Evolutionary conservation across 2,888 invertebrate genomes (phyloP).

Genomic region (Drosophila aldrichi): DNA sequence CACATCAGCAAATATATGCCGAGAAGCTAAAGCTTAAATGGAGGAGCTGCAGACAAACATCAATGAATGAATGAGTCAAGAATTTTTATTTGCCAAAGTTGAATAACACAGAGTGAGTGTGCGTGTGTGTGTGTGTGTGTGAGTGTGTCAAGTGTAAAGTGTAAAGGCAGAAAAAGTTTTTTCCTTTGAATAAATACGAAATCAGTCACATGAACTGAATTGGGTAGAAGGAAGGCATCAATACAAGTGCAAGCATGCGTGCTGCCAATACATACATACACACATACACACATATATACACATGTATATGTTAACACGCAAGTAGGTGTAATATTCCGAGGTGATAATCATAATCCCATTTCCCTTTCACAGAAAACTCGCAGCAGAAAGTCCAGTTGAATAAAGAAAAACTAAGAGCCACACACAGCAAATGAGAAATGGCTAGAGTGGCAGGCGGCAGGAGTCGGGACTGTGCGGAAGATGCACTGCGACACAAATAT

Average conservation of each 20-base stretch:
- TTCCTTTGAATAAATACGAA: conserved; percentile 72
- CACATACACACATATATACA: background rate
- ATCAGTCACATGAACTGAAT: conserved; percentile 81
- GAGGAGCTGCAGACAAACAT: conserved; percentile 17
- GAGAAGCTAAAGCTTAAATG: conserved; percentile 14
- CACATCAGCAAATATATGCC: conserved; percentile 67
- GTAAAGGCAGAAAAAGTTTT: conserved; percentile 74
- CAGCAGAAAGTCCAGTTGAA: conserved; percentile 39
- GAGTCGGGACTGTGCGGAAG: conserved; percentile 31
- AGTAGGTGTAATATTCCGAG: conserved; percentile 38
- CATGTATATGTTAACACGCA: conserved; percentile 16
- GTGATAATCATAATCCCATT: conserved; percentile 68
- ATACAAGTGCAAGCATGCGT: conserved; percentile 54
- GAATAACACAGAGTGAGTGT: conserved; percentile 13
- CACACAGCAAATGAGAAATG: background rate
- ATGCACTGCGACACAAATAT: conserved; percentile 80
- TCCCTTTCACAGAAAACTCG: background rate
- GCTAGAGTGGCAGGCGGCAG: background rate
- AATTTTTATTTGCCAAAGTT: conserved; percentile 17
- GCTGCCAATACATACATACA: conserved; percentile 3
- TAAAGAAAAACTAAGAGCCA: conserved; percentile 61
- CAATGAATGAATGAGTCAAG: conserved; percentile 34
- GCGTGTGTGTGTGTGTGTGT: conserved; percentile 2
- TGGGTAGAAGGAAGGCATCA: conserved; percentile 78
- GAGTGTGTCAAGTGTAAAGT: conserved; percentile 5